phyloP scores from a whole-genome alignment of 2,797 vertebrate species.

The Cercopithecus diana region DNA sequence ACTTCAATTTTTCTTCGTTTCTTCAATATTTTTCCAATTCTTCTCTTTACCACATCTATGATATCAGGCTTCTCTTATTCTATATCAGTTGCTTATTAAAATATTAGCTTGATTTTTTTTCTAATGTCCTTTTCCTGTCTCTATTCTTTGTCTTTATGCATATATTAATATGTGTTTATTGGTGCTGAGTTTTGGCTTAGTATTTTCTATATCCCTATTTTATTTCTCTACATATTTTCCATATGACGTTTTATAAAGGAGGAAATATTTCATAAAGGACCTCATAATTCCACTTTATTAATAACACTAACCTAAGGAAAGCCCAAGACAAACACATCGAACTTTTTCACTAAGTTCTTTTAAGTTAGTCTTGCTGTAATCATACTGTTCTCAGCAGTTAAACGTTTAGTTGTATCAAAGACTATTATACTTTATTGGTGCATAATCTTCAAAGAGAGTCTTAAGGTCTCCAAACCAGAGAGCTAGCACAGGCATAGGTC shows the following conservation, averaged over 20 bases:
- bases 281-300: not conserved
- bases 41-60: not conserved
- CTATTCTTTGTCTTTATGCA: not conserved
- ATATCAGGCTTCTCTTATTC: not conserved
- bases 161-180: not conserved
- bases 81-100: slow-evolving; percentile 24
- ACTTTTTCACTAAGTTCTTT: slow-evolving; percentile 28
- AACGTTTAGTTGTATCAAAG: slow-evolving; percentile 64
- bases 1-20: not conserved
- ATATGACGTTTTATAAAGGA: not conserved
- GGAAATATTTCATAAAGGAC: slow-evolving; percentile 5
- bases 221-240: not conserved
- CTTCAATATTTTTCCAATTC: not conserved
- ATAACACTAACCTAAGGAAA: slow-evolving; percentile 9
- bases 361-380: slow-evolving; percentile 44
- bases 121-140: not conserved
- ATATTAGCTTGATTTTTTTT: not conserved
- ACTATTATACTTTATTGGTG: slow-evolving; percentile 73
- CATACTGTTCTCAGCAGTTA: slow-evolving; percentile 58
- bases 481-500: slow-evolving; percentile 25
- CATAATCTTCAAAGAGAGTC: slow-evolving; percentile 78
- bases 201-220: not conserved
- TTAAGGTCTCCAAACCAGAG: slow-evolving; percentile 59
- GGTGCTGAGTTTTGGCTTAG: not conserved
- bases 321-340: not conserved